These are phyloP conservation scores for Channa striata DNA, from an alignment of 2,797 vertebrate species.

Conservation along the genomic window DNA sequence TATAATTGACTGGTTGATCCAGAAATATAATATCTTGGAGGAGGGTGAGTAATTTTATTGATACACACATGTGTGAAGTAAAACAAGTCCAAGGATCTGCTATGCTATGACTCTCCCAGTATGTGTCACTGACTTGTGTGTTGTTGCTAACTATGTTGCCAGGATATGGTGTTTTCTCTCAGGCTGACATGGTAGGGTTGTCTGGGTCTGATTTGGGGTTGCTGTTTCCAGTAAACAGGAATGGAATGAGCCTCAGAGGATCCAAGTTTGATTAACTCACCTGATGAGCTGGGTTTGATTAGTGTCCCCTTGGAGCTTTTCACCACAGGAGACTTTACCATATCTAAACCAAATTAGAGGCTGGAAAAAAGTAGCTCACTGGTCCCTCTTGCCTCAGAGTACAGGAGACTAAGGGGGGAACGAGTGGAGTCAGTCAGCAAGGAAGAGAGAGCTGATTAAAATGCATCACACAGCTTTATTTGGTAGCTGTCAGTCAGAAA, in stretches of 20 bases:
- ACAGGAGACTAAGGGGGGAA: conserved; percentile 16
- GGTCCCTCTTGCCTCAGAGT: conserved; percentile 27
- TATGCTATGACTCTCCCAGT: conserved; percentile 26
- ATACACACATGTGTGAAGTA: background rate
- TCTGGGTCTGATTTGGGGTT: conserved; percentile 19
- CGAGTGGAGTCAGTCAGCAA: conserved; percentile 30
- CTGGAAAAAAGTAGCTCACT: conserved; percentile 13
- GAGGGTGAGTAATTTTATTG: conserved; percentile 85
- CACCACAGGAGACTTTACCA: conserved; percentile 41
- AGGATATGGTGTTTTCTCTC: conserved; percentile 66
- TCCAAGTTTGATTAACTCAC: conserved; percentile 70
- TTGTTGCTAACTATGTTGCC: conserved; percentile 67
- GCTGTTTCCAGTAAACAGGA: conserved; percentile 78
- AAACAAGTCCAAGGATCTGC: conserved; percentile 5
- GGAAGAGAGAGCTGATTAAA: conserved; percentile 55
- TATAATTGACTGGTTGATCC: conserved; percentile 90
- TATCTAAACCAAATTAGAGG: conserved; percentile 50
- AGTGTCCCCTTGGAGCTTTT: conserved; percentile 36
- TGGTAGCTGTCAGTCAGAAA: conserved; percentile 57
- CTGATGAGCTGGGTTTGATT: conserved; percentile 73
- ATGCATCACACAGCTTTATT: conserved; percentile 49
- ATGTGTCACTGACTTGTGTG: conserved; percentile 34
- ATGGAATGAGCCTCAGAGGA: conserved; percentile 52
- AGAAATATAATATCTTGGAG: conserved; percentile 87
- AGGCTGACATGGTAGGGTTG: conserved; percentile 41